These are phyloP conservation scores for Psittacula derbiana DNA, from an alignment of 2,797 vertebrate species.

Conservation along the genomic window DNA sequence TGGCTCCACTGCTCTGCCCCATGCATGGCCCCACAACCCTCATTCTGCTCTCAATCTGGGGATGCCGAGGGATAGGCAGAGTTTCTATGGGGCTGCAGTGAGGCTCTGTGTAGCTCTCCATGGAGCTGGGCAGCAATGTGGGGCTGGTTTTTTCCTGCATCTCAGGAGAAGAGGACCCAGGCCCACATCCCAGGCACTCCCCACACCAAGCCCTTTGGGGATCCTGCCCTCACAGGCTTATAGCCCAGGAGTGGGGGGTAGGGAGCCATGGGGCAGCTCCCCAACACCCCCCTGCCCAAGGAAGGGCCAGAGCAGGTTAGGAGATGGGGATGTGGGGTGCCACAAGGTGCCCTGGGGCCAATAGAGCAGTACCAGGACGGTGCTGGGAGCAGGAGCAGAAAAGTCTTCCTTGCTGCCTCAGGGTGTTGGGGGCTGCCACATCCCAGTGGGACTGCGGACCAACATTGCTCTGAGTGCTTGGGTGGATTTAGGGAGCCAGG, in stretches of 20 bases:
- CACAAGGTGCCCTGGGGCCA: background rate
- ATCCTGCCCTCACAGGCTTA: background rate
- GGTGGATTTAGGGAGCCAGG: background rate
- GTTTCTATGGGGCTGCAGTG: background rate
- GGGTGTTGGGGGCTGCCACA: background rate
- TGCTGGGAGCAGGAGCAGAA: background rate
- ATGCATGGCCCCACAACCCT: background rate
- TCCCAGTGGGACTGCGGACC: background rate
- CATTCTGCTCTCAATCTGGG: background rate
- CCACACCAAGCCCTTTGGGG: fast-evolving
- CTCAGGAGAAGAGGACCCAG: background rate
- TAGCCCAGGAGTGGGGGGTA: background rate
- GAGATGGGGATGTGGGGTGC: background rate
- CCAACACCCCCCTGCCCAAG: fast-evolving
- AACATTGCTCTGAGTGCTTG: fast-evolving
- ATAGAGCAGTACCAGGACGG: background rate
- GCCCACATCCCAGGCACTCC: background rate
- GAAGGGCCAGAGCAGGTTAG: background rate
- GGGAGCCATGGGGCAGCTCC: background rate
- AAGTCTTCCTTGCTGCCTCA: background rate
- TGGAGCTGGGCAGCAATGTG: no score
- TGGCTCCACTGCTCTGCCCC: background rate
- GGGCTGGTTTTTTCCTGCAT: background rate
- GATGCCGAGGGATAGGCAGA: background rate
- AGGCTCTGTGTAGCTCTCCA: background rate